Evolutionary conservation across 1,140 invertebrate genomes (phyloP), one percentile per base, ranked within the genome.

Genomic region (Solenopsis fugax): DNA sequence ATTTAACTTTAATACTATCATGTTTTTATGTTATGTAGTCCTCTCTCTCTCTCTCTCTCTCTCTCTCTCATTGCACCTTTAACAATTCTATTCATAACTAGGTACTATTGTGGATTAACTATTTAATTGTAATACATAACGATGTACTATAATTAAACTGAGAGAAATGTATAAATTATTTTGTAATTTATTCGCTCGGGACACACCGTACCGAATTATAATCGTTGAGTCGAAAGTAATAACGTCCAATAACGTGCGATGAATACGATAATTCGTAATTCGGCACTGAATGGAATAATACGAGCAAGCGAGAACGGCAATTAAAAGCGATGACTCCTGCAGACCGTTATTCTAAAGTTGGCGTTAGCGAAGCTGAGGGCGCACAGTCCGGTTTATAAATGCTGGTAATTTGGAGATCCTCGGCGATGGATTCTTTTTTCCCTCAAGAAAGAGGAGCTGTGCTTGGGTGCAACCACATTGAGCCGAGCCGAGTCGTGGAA

Each of bases 391-490:
- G 73, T 60, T 72, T 90, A 87, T 85, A 85, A 89, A 90, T 85
- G 85, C 80, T 58, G 62, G 60, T 85, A 89, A 89, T 87, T 89
- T 87, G 48, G 48, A 56, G 73, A 41, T 71, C 58, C 72, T 65
- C 62, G 71, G 29, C 18, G 54, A 29, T 16, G 52, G 13, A 65
- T 24, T 34, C 4, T 73, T 45, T 85, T 85, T 64, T n/a, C 64
- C 41, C 4, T 10, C 4, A 18, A 9, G 21, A 41, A 60, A 45
- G 16, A 82, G 21, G 13, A 73, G 41, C 4, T 84, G 41, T 72
- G 18, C 21, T 24, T 58, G 52, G n/a, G 2, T 75, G 81, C 12
- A 84, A 62, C 24, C 71, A 77, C 12, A 75, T 18, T 41, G 82
- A 67, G 29, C 41, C 54, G 24, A 72, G 58, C n/a, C 50, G 48